These are phyloP conservation scores for Clistopyga incitator DNA, from an alignment of 2,888 invertebrate species.

Conservation along the genomic window DNA sequence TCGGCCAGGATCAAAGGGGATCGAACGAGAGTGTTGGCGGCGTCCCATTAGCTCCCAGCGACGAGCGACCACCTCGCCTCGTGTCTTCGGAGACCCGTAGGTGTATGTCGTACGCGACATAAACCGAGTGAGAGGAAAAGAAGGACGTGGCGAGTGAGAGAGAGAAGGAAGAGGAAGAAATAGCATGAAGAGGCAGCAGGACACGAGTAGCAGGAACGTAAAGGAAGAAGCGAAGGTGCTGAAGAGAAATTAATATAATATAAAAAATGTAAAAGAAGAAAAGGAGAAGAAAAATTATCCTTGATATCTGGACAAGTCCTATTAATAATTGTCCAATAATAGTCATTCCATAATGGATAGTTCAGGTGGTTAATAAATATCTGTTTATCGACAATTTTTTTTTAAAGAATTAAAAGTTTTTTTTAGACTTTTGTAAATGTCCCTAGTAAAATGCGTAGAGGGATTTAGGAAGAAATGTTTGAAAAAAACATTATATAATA, in stretches of 20 bases:
- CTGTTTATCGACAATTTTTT: background rate
- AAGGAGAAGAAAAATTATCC: conserved; percentile 2
- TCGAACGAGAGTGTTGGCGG: conserved; percentile 73
- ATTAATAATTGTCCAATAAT: no score
- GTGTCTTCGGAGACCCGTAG: conserved; percentile 71
- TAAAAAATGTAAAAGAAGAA: conserved; percentile 8
- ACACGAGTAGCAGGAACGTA: conserved; percentile 60
- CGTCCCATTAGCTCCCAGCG: conserved; percentile 81
- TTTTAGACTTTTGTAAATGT: background rate
- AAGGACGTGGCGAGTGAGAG: conserved; percentile 53
- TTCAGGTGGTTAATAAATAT: no score
- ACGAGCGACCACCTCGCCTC: conserved; percentile 75
- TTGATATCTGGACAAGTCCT: background rate
- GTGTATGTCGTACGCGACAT: conserved; percentile 64
- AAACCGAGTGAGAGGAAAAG: conserved; percentile 60
- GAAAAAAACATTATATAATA: no score
- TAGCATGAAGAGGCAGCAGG: conserved; percentile 59
- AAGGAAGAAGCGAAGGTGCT: conserved; percentile 30
- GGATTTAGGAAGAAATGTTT: no score
- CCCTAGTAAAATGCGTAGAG: no score
- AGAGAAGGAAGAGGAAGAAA: conserved; percentile 37
- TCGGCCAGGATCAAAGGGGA: conserved; percentile 81
- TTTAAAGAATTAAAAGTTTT: background rate
- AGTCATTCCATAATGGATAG: no score
- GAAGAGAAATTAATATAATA: conserved; percentile 23